Conservation (phyloP, 2,888 invertebrate species). For the Monopis laevigella region DNA sequence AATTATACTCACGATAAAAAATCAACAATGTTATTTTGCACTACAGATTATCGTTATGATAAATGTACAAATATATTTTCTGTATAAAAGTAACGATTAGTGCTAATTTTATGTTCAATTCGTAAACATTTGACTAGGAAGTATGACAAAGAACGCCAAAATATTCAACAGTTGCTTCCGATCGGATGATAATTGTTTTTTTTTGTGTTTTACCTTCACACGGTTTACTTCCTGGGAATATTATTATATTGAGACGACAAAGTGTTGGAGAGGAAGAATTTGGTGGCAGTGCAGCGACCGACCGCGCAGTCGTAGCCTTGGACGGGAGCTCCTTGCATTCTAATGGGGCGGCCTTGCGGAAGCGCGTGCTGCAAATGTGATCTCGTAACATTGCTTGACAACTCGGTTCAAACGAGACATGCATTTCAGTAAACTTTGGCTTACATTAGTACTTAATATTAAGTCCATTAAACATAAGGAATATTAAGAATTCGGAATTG, state of each 20-base stretch:
- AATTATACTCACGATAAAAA: too few species aligned
- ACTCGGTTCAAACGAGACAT: conserved; percentile 20
- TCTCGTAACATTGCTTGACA: conserved; percentile 42
- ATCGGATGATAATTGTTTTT: conserved; percentile 39
- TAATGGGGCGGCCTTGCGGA: conserved; percentile 64
- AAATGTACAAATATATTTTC: too few species aligned
- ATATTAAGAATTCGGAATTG: too few species aligned
- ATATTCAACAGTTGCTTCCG: conserved; percentile 53
- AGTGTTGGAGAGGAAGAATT: conserved; percentile 44
- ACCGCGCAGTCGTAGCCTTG: conserved; percentile 54
- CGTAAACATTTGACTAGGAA: conserved; percentile 7
- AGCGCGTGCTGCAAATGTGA: conserved; percentile 49
- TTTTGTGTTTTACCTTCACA: conserved; percentile 55
- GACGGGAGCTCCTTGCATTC: conserved; percentile 63
- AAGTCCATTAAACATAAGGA: too few species aligned
- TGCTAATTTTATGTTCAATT: conserved; percentile 4
- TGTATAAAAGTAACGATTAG: too few species aligned
- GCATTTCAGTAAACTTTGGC: too few species aligned
- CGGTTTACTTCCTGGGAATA: conserved; percentile 44
- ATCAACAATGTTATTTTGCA: too few species aligned
- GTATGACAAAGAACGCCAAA: conserved; percentile 33
- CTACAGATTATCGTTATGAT: too few species aligned
- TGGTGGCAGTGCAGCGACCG: conserved; percentile 58
- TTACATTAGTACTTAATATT: too few species aligned
- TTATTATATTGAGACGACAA: conserved; percentile 3